phyloP scores from a whole-genome alignment of 1,140 invertebrate genomes.

The Euschistus heros region DNA sequence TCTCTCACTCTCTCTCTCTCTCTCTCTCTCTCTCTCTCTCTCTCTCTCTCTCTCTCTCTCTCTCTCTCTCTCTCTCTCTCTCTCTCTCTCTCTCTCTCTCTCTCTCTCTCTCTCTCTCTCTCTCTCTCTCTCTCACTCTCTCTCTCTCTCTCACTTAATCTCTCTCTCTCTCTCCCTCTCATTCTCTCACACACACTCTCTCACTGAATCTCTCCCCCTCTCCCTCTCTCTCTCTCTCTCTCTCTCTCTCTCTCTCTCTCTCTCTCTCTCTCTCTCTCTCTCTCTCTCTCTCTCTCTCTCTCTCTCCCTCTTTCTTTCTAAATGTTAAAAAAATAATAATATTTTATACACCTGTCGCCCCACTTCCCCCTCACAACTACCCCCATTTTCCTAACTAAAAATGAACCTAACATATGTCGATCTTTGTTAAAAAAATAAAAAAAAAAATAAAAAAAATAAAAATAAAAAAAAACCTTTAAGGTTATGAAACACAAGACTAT shows the following conservation, averaged over 20 bases:
- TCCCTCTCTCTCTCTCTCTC: constrained; percentile 11
- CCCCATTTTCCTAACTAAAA: neutral
- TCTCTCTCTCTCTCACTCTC: constrained; percentile 25
- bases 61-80: constrained; percentile 7
- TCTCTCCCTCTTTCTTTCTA: neutral
- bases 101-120: constrained; percentile 25
- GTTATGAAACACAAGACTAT: no score
- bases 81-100: constrained; percentile 11
- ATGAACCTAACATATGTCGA: neutral
- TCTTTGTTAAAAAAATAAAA: no score
- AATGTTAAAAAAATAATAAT: neutral
- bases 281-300: constrained; percentile 12
- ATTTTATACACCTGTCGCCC: neutral
- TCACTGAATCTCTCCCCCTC: neutral
- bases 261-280: constrained; percentile 11
- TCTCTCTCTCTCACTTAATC: constrained; percentile 24
- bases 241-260: constrained; percentile 5
- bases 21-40: constrained; percentile 1
- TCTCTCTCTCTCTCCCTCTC: constrained; percentile 17
- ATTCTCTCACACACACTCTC: no score
- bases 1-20: constrained; percentile 12
- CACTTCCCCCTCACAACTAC: no score
- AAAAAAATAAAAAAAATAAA: no score
- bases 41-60: constrained; percentile 11
- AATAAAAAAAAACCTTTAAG: no score